Evolutionary conservation across 2,113 vertebrate species (phyloP).

Genomic region (Triplophysa siluroides): DNA sequence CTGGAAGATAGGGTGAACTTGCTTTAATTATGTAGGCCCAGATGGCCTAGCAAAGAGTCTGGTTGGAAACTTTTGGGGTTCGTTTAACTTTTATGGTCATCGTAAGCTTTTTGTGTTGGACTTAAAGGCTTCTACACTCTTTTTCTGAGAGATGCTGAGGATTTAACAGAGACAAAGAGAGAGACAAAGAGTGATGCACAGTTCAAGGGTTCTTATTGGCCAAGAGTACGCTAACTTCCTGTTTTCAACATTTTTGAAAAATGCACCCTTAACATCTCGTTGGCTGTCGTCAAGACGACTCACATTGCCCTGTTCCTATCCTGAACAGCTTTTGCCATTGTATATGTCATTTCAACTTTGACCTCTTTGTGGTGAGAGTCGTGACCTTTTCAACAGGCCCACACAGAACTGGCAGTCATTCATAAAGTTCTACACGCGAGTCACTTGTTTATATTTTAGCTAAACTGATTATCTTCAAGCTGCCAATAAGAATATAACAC

Average conservation of each 20-base stretch:
- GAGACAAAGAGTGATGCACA: neutral
- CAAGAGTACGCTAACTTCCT: neutral
- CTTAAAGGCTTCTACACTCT: constrained; percentile 23
- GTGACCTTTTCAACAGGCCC: constrained; percentile 51
- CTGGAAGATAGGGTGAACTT: constrained; percentile 36
- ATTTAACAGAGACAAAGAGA: neutral
- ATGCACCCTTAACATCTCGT: constrained; percentile 6
- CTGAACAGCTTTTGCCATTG: constrained; percentile 55
- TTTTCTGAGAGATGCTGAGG: no score
- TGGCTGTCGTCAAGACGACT: constrained; percentile 53
- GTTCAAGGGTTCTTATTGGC: no score
- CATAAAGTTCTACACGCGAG: no score
- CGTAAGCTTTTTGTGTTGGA: constrained; percentile 43
- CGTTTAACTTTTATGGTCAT: constrained; percentile 34
- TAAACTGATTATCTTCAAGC: no score
- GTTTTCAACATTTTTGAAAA: constrained; percentile 48
- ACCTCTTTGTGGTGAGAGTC: constrained; percentile 66
- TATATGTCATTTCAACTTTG: constrained; percentile 68
- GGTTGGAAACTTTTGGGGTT: constrained; percentile 26
- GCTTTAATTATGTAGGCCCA: constrained; percentile 17
- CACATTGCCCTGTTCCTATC: constrained; percentile 49
- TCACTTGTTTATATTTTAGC: no score
- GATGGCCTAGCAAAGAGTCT: neutral
- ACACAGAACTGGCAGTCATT: constrained; percentile 28
- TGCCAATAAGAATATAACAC: no score